Percentiles rank a stretch among this genome's conserved stretches.
phyloP scores from a whole-genome alignment of 1,140 invertebrate genomes.

The Maniola jurtina region DNA sequence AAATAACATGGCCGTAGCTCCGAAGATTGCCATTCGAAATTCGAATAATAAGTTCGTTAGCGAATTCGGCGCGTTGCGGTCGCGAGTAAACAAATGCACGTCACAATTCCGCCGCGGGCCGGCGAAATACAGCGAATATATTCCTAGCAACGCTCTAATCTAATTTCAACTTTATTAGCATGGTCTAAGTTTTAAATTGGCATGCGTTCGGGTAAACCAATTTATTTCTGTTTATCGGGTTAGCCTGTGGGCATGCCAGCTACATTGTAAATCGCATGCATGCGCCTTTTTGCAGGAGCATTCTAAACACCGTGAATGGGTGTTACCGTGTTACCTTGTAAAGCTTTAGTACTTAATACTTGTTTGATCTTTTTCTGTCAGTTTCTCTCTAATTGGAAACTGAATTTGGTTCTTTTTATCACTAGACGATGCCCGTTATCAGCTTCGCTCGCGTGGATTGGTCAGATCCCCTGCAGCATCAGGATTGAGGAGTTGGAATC shows the following conservation, averaged over 20 bases:
- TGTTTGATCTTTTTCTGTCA: background rate
- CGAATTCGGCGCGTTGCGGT: constrained; percentile 54
- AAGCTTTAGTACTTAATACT: background rate
- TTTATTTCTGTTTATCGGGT: constrained; percentile 49
- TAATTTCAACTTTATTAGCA: constrained; percentile 34
- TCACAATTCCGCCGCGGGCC: constrained; percentile 52
- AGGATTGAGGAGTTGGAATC: no score
- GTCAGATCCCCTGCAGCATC: no score
- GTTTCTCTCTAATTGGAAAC: no score
- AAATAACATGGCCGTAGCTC: constrained; percentile 1
- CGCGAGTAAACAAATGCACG: constrained; percentile 59
- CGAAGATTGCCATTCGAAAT: constrained; percentile 43
- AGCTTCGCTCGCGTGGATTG: no score
- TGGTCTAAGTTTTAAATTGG: constrained; percentile 20
- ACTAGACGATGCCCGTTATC: no score
- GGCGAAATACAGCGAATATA: constrained; percentile 43
- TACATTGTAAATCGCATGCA: constrained; percentile 44
- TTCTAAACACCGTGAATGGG: constrained; percentile 26
- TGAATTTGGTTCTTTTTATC: no score
- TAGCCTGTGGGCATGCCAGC: constrained; percentile 40
- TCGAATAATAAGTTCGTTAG: constrained; percentile 69
- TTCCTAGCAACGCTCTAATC: constrained; percentile 13
- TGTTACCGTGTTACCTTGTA: constrained; percentile 18
- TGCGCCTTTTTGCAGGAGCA: constrained; percentile 35
- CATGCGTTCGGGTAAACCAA: constrained; percentile 28